A percentile compares a stretch with the other conserved stretches of the same genome.
phyloP scores from a whole-genome alignment of 2,113 vertebrate genomes.

The Choloepus hoffmanni region DNA sequence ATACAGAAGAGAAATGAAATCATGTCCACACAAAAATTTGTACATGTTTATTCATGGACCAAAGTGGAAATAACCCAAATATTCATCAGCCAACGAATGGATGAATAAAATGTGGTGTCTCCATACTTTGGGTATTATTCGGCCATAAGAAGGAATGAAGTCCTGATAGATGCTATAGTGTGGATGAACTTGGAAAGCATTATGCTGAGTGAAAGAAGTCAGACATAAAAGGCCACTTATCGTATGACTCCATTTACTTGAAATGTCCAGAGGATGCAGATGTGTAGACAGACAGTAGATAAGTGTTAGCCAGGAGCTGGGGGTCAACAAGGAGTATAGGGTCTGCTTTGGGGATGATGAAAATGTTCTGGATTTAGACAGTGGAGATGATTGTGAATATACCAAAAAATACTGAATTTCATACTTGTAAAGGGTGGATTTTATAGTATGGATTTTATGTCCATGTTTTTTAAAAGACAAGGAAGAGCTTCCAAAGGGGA shows the following conservation, averaged over 20 bases:
- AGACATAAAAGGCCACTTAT: background rate
- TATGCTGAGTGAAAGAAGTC: background rate
- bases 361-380: background rate
- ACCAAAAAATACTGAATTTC: background rate
- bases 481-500: background rate
- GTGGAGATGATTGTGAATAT: background rate
- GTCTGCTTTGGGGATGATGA: accelerated
- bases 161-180: accelerated
- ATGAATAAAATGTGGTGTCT: accelerated
- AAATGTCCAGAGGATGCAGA: background rate
- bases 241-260: accelerated
- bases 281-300: accelerated
- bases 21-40: background rate
- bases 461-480: background rate
- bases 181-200: background rate
- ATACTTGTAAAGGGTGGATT: background rate
- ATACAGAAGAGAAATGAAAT: background rate
- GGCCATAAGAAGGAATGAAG: background rate
- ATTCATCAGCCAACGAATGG: background rate
- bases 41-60: accelerated
- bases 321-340: no score
- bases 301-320: accelerated
- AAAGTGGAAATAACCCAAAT: background rate
- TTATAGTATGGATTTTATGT: background rate
- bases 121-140: background rate